Conservation (phyloP, 2,797 vertebrate species). For the Tenualosa ilisha region DNA sequence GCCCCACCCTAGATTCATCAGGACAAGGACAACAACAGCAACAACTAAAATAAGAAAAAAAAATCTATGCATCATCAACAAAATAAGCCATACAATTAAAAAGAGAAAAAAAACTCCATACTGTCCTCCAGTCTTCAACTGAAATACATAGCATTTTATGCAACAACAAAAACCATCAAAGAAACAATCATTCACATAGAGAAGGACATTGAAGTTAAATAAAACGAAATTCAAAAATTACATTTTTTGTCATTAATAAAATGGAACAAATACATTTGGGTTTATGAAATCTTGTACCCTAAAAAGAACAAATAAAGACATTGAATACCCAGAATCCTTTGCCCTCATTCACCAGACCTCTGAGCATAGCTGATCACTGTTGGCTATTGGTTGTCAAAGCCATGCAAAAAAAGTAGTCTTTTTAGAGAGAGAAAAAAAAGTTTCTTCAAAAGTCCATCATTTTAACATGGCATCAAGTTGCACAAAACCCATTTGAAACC, state of each 20-base stretch:
- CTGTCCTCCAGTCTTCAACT: constrained; percentile 46
- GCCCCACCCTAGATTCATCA: constrained; percentile 20
- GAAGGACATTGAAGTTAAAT: constrained; percentile 64
- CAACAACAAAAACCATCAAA: constrained; percentile 54
- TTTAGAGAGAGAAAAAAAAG: constrained; percentile 41
- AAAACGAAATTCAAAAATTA: constrained; percentile 29
- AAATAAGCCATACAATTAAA: constrained; percentile 41
- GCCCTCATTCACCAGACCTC: constrained; percentile 22
- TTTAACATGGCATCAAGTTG: constrained; percentile 23
- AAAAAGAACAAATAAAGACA: constrained; percentile 11
- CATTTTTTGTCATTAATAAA: background rate
- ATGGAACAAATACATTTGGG: constrained; percentile 14
- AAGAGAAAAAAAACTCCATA: constrained; percentile 46
- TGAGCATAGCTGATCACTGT: background rate
- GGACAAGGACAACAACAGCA: constrained; percentile 56
- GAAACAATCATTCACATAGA: constrained; percentile 64
- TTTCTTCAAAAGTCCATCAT: constrained; percentile 59
- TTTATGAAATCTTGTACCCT: constrained; percentile 35
- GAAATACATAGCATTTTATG: constrained; percentile 59
- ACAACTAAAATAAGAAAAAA: constrained; percentile 41
- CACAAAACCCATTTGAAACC: constrained; percentile 44
- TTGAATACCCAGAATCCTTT: background rate
- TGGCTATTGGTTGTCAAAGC: constrained; percentile 6
- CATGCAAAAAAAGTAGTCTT: background rate
- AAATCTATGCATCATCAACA: constrained; percentile 49